Conservation (phyloP, 2,888 invertebrate species). For the Caenorhabditis parvicauda region DNA sequence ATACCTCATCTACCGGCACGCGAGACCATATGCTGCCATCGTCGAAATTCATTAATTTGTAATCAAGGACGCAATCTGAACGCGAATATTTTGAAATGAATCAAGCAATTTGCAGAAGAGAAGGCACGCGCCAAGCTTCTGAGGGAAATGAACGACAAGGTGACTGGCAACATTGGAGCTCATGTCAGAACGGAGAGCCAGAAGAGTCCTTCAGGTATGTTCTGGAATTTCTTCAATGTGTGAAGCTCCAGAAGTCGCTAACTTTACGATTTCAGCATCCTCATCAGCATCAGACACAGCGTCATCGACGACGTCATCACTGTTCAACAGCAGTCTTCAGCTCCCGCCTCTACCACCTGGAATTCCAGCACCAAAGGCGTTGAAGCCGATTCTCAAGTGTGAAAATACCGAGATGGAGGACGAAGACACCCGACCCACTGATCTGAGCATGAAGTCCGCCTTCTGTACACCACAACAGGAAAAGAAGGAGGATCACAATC, state of each 20-base stretch:
- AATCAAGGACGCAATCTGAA: too few species aligned
- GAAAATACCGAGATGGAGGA: constrained; percentile 32
- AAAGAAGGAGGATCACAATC: constrained; percentile 21
- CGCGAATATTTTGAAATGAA: too few species aligned
- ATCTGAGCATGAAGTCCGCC: constrained; percentile 20
- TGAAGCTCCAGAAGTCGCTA: neutral
- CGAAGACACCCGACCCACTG: constrained; percentile 14
- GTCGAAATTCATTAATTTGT: too few species aligned
- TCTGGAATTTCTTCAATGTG: neutral
- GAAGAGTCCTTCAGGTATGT: constrained; percentile 25
- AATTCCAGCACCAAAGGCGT: constrained; percentile 28
- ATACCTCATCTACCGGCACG: too few species aligned
- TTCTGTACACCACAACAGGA: constrained; percentile 11
- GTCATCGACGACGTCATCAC: constrained; percentile 36
- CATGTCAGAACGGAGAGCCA: constrained; percentile 22
- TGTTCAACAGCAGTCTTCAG: constrained; percentile 8
- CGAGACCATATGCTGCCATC: too few species aligned
- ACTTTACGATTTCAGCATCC: constrained; percentile 12
- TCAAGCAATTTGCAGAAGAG: constrained; percentile 40
- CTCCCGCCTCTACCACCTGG: constrained; percentile 8
- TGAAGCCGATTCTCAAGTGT: constrained; percentile 11
- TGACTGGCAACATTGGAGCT: constrained; percentile 14
- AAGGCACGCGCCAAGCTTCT: constrained; percentile 35
- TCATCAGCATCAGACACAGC: constrained; percentile 46
- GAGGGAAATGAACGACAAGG: constrained; percentile 35